These are phyloP conservation scores for Tor tambroides DNA, from an alignment of 2,113 vertebrate genomes.

Conservation along the genomic window DNA sequence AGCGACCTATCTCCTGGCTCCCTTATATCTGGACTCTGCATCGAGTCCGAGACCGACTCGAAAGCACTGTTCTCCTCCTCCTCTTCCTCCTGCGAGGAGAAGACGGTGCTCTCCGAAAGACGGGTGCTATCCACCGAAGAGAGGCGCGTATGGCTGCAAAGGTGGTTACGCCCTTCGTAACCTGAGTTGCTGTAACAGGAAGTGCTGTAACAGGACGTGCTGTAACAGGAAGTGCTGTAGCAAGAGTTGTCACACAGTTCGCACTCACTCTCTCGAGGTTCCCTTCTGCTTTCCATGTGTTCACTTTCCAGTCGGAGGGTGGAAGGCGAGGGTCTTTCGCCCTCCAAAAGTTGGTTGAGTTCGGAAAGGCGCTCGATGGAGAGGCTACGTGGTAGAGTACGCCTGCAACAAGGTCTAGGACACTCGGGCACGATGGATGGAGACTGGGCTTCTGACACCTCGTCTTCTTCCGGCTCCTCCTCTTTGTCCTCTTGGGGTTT, in stretches of 20 bases:
- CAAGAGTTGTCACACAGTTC: conserved; percentile 92
- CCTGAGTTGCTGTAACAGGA: conserved; percentile 94
- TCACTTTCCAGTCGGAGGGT: conserved; percentile 79
- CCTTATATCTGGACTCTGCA: conserved; percentile 80
- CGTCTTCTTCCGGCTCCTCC: conserved; percentile 77
- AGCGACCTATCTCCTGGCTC: conserved; percentile 74
- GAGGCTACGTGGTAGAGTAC: conserved; percentile 73
- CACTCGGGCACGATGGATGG: conserved; percentile 70
- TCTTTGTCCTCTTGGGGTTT: conserved; percentile 69
- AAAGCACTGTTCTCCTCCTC: conserved; percentile 95
- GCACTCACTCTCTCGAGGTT: conserved; percentile 83
- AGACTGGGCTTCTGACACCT: conserved; percentile 71
- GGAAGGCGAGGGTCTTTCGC: conserved; percentile 65
- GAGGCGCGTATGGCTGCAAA: conserved; percentile 92
- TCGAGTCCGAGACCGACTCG: conserved; percentile 84
- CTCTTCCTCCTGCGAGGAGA: conserved; percentile 96
- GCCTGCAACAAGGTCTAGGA: conserved; percentile 71
- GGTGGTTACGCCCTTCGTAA: conserved; percentile 82
- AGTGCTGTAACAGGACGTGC: conserved; percentile 91
- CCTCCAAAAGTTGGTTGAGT: conserved; percentile 80
- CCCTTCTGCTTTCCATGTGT: conserved; percentile 73
- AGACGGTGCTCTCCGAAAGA: conserved; percentile 94
- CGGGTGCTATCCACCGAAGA: conserved; percentile 95
- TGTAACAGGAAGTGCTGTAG: conserved; percentile 95
- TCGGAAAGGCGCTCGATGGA: conserved; percentile 81